Percentiles rank a stretch among this genome's conserved stretches.
Conservation (phyloP, 2,888 invertebrate species). For the Chloroclystis v-ata region DNA sequence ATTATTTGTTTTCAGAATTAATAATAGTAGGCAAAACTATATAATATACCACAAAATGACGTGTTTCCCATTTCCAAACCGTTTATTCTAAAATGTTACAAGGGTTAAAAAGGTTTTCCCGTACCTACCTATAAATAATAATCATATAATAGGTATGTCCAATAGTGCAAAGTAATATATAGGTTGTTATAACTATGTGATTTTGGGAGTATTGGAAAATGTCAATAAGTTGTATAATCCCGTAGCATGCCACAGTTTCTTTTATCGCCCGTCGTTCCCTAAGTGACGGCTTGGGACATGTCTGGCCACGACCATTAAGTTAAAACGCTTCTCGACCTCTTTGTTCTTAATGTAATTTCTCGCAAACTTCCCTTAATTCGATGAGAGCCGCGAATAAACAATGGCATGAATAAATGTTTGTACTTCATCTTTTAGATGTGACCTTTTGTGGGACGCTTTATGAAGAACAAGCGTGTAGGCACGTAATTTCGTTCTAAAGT, state of each 20-base stretch:
- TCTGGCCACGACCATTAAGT: constrained; percentile 48
- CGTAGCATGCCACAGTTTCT: constrained; percentile 35
- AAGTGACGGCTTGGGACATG: constrained; percentile 49
- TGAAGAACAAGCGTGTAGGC: background rate
- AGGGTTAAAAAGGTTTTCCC: no score
- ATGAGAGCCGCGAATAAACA: constrained; percentile 50
- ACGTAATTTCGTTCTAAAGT: background rate
- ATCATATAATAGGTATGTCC: no score
- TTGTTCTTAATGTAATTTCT: constrained; percentile 56
- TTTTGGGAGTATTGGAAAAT: constrained; percentile 15
- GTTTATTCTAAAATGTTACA: no score
- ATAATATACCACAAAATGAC: no score
- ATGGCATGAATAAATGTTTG: constrained; percentile 29
- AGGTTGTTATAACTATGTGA: background rate
- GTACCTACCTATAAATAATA: no score
- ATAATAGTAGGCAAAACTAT: no score
- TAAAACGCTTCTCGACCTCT: constrained; percentile 50
- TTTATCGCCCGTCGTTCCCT: constrained; percentile 38
- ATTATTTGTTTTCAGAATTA: no score
- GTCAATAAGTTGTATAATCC: constrained; percentile 12
- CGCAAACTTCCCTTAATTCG: constrained; percentile 53
- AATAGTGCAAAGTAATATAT: no score
- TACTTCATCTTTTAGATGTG: constrained; percentile 6
- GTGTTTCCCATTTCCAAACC: no score
- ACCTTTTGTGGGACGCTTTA: constrained; percentile 1